Evolutionary conservation across 2,113 vertebrate species (phyloP).

Genomic region (Canis aureus): DNA sequence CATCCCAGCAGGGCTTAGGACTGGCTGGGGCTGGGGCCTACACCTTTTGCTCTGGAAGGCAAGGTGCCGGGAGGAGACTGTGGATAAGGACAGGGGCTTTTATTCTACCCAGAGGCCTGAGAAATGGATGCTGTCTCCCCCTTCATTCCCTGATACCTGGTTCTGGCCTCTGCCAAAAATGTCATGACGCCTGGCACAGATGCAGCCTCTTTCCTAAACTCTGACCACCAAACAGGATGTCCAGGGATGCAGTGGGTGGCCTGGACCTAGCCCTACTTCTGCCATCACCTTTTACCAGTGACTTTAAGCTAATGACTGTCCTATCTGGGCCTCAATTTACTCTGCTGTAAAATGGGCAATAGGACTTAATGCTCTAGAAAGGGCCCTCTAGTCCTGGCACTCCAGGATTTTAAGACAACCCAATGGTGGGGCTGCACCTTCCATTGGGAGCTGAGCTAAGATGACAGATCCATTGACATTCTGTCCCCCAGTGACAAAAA

Average conservation of each 20-base stretch:
- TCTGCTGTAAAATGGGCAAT: not conserved
- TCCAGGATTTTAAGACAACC: not conserved
- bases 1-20: not conserved
- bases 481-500: not conserved
- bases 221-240: not conserved
- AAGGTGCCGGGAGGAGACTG: not conserved
- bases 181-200: rapidly evolving
- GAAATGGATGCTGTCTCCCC: not conserved
- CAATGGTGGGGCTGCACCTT: not conserved
- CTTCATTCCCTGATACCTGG: not conserved
- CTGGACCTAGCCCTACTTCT: not conserved
- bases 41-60: not conserved
- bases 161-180: not conserved
- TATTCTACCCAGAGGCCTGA: not conserved
- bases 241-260: not conserved
- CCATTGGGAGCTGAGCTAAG: not conserved
- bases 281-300: not conserved
- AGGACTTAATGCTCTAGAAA: not conserved
- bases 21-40: not conserved
- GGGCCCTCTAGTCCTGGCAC: not conserved
- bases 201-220: not conserved
- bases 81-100: not conserved
- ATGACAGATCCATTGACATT: not conserved
- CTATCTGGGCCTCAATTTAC: not conserved
- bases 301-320: not conserved